Evolutionary conservation across 1,140 invertebrate species (phyloP).

Genomic region (Hormaphis cornu): DNA sequence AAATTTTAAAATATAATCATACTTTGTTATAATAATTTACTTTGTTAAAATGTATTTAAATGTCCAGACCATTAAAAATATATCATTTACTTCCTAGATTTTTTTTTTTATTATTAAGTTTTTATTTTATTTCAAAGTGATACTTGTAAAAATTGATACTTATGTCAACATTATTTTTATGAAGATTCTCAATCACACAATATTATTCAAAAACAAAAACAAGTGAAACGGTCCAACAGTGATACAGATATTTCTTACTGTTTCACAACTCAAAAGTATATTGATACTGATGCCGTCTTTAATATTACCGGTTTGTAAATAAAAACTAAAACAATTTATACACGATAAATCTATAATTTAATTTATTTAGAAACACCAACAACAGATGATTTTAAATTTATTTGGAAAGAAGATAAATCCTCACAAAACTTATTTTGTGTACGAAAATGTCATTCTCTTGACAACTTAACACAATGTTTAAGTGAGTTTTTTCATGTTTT

Average conservation of each 20-base stretch:
- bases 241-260: slow-evolving; percentile 8
- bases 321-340: not conserved
- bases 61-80: too few species aligned
- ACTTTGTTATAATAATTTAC: too few species aligned
- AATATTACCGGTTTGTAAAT: not conserved
- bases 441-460: slow-evolving; percentile 24
- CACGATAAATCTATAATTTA: not conserved
- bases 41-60: too few species aligned
- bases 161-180: not conserved
- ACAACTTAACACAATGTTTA: slow-evolving; percentile 21
- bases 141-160: too few species aligned
- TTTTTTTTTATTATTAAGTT: too few species aligned
- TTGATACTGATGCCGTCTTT: slow-evolving; percentile 10
- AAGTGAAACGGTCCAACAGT: slow-evolving; percentile 4
- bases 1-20: too few species aligned
- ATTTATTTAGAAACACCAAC: slow-evolving; percentile 3
- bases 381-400: not conserved
- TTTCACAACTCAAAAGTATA: slow-evolving; percentile 7
- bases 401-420: slow-evolving; percentile 4
- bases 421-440: slow-evolving; percentile 9
- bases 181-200: not conserved
- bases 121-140: too few species aligned
- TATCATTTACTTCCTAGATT: too few species aligned
- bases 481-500: not conserved
- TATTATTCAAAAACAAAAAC: not conserved